A percentile compares a stretch with the other conserved stretches of the same genome.
Conservation (phyloP, 2,113 vertebrate species). For the Cinclus mexicanus region DNA sequence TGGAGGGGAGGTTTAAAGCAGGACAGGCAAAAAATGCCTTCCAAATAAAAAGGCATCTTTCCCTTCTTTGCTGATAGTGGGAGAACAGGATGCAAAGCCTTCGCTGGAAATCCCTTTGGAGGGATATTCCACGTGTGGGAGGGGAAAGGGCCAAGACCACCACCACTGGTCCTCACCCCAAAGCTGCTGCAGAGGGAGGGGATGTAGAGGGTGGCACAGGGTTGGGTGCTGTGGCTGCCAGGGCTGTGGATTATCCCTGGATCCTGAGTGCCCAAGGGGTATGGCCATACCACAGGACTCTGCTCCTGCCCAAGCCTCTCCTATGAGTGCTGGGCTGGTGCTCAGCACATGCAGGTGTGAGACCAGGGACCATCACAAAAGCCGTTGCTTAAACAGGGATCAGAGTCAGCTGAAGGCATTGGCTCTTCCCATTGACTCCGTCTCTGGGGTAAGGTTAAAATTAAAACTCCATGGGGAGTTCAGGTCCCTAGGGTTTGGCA, state of each 20-base stretch:
- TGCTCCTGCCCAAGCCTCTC: not conserved
- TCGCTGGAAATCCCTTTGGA: not conserved
- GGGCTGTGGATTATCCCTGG: not conserved
- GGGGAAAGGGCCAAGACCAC: not conserved
- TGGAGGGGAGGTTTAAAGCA: not conserved
- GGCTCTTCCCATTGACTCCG: not conserved
- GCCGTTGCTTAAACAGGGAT: not conserved
- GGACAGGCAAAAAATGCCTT: not conserved
- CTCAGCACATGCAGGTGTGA: not conserved
- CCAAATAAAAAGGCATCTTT: not conserved
- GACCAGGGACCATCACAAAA: not conserved
- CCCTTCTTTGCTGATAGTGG: not conserved
- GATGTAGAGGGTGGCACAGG: too few relatives aligned
- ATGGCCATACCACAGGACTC: fast-evolving
- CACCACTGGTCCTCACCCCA: not conserved
- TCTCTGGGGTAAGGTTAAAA: not conserved
- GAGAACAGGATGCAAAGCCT: not conserved
- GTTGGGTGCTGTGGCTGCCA: not conserved
- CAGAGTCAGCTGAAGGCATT: not conserved
- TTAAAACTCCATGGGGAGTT: not conserved
- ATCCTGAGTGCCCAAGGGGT: fast-evolving
- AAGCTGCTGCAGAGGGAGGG: not conserved
- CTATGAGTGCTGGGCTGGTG: fast-evolving
- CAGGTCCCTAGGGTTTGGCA: not conserved
- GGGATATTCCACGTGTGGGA: fast-evolving